phyloP scores from a whole-genome alignment of 2,888 invertebrate genomes.

The Dascillus cervinus region DNA sequence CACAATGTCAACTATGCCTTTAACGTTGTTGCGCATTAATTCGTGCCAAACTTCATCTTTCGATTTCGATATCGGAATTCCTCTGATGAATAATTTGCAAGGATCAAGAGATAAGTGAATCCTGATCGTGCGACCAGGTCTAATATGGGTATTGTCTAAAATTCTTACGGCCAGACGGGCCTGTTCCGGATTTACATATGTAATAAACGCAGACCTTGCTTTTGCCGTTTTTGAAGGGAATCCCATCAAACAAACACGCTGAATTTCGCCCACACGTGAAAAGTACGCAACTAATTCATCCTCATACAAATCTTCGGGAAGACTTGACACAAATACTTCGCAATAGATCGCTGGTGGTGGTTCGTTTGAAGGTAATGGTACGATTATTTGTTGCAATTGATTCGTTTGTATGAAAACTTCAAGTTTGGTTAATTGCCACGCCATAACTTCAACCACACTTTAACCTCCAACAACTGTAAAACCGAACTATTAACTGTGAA shows the following conservation, averaged over 20 bases:
- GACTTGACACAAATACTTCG: slow-evolving; percentile 72
- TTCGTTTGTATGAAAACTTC: too few species aligned
- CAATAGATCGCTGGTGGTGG: too few species aligned
- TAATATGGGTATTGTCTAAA: slow-evolving; percentile 60
- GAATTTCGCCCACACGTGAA: slow-evolving; percentile 56
- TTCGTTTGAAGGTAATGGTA: too few species aligned
- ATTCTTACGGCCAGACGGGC: slow-evolving; percentile 56
- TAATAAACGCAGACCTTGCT: slow-evolving; percentile 70
- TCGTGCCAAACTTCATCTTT: slow-evolving; percentile 56
- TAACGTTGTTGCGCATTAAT: slow-evolving; percentile 46
- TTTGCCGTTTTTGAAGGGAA: slow-evolving; percentile 70
- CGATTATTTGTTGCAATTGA: too few species aligned
- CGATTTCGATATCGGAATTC: slow-evolving; percentile 20
- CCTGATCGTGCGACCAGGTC: slow-evolving; percentile 55
- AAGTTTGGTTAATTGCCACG: too few species aligned
- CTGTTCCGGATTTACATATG: slow-evolving; percentile 47
- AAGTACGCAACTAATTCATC: slow-evolving; percentile 71
- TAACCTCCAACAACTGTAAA: too few species aligned
- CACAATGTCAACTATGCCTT: slow-evolving; percentile 45
- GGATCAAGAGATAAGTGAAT: slow-evolving; percentile 49
- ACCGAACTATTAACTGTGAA: too few species aligned
- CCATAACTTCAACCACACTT: too few species aligned
- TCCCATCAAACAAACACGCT: slow-evolving; percentile 76
- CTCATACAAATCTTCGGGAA: slow-evolving; percentile 71
- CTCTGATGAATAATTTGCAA: slow-evolving; percentile 30